Conservation (phyloP, 2,113 vertebrate species). For the Nipponia nippon region DNA sequence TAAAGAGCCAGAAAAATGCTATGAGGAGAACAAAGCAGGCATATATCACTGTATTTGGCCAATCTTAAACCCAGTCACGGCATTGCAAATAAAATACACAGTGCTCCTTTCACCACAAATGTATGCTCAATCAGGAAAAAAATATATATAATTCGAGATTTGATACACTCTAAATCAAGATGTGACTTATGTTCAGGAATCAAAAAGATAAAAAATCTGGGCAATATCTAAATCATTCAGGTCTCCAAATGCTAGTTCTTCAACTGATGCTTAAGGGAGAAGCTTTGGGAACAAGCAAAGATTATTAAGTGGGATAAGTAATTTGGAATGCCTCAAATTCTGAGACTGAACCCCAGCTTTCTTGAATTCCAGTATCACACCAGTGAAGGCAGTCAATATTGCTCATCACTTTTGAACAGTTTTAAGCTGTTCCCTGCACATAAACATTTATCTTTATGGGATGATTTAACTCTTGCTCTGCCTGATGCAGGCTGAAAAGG, state of each 20-base stretch:
- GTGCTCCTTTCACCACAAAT: not conserved
- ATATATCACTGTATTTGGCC: conserved; percentile 4
- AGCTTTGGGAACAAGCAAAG: not conserved
- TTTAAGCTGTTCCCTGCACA: not conserved
- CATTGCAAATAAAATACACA: not conserved
- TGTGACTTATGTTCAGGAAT: conserved; percentile 1
- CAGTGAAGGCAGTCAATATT: not conserved
- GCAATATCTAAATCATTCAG: conserved; percentile 6
- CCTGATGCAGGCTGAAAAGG: not conserved
- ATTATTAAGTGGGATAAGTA: not conserved
- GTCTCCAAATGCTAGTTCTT: not conserved
- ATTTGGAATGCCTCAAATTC: not conserved
- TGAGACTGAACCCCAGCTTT: not conserved
- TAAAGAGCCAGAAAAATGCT: conserved; percentile 23
- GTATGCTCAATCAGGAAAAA: conserved; percentile 4
- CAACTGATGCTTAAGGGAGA: not conserved
- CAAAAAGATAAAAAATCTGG: not conserved
- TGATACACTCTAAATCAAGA: conserved; percentile 23
- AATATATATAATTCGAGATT: not conserved
- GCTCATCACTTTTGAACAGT: not conserved
- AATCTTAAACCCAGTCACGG: not conserved
- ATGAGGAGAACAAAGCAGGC: conserved; percentile 30
- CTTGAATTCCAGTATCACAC: not conserved
- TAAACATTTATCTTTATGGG: not conserved
- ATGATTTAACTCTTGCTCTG: not conserved